Evolutionary conservation across 2,797 vertebrate genomes (phyloP), one percentile per base, ranked within the genome.

Genomic region (Phalanger gymnotis): DNA sequence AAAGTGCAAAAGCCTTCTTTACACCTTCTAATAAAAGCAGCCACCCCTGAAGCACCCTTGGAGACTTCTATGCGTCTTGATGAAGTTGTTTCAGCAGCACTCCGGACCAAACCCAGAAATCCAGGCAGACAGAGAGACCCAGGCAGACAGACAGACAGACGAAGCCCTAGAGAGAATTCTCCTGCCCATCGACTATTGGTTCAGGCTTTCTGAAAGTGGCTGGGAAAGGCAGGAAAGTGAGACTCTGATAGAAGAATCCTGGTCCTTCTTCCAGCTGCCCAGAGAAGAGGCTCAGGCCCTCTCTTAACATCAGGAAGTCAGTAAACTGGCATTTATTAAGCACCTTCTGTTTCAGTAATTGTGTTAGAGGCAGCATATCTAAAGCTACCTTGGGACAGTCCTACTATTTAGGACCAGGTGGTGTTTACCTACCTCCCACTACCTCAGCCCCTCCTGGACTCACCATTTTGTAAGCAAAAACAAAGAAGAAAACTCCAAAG

Each of bases 11-110:
- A 52, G 96, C 97, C 91, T 94, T 96, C 95, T 95, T n/a, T 55
- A 55, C 1, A 96, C 0, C 0, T 93, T 98, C 95, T 94, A 93
- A 96, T 53, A 96, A 97, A 95, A 96, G 92, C 55, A 94, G 56
- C 81, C 90, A 51, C 53, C 91, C 90, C 53, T 53, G 55, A 97
- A 81, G 93, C 93, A 92, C 0, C 30, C 28, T 47, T 52, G 66
- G 90, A 87, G 95, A n/a, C 51, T 95, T 58, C 22, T 34, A 61
- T 16, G 12, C 52, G 91, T 0, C 1, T 95, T 11, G 94, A 28
- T 30, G 7, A 90, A 22, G 12, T 56, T 91, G 96, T 54, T 91
- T 58, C 28, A 91, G 53, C 66, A 1, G n/a, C 52, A 81, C 31
- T n/a, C 94, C 96, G 95, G 92, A 90, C 0, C 51, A 6, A 3